Evolutionary conservation across 2,113 vertebrate genomes (phyloP), one percentile per base, ranked within the genome.

Genomic region (Pycnonotus jocosus): DNA sequence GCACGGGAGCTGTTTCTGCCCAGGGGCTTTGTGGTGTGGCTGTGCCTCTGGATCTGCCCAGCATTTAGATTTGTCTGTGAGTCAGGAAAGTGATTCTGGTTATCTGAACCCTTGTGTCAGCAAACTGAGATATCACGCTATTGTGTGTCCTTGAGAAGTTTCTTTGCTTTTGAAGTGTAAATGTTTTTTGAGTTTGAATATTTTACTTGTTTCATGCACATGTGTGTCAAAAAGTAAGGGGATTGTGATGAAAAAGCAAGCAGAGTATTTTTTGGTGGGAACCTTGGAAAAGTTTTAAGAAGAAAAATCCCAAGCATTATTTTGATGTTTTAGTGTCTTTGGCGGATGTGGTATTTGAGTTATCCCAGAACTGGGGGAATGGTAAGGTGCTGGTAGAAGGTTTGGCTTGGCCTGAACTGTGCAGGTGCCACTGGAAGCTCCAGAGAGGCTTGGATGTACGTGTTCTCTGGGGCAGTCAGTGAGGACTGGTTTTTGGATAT

Each of bases 381-480:
- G 20, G 38, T 30, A 17, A 56, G 12, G 14, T 65, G 25, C 62
- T 77, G 31, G 17, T 11, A 17, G 76, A 27, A 61, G 6, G 20
- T 80, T 51, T 78, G 54, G 25, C 22, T 79, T 57, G 60, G 31
- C 25, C 65, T 72, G 62, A 68, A 17, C 57, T 76, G 18, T 45
- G 57, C 12, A 38, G 48, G 37, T 58, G 44, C 23, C 54, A 35
- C 66, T 71, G 62, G 50, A 83, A 72, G 23, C 62, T 80, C 53
- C 30, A 50, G 17, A 61, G 58, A 42, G 25, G 28, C 18, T 76
- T 66, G 54, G 31, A 30, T 0, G 0, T 45, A 0, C 2, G 2
- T 3, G 1, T 73, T 23, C 11, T 23, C 27, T 2, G 2, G 53
- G 24, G 10, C 1, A 2, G 37, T 35, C 3, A 5, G 5, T 48